A percentile compares a stretch with the other conserved stretches of the same genome.
Evolutionary conservation across 2,888 invertebrate species (phyloP).

Genomic region (Lithophane ornitopus): DNA sequence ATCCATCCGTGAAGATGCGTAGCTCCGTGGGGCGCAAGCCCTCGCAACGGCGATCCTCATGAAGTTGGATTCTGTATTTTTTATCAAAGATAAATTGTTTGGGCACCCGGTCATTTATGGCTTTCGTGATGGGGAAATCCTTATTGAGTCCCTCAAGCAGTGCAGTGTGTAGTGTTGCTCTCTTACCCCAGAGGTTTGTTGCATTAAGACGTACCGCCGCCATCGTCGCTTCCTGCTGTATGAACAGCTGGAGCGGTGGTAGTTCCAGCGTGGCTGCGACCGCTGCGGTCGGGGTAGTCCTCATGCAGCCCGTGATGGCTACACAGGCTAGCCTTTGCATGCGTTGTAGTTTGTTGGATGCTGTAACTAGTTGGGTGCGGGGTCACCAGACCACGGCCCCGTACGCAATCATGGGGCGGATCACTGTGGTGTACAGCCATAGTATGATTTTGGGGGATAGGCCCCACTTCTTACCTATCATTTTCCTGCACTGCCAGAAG

Average conservation of each 20-base stretch:
- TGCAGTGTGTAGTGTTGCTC: neutral
- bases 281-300: neutral
- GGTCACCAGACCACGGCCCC: too few relatives aligned
- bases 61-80: too few relatives aligned
- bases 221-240: neutral
- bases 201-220: neutral
- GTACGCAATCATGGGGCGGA: too few relatives aligned
- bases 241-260: neutral
- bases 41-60: too few relatives aligned
- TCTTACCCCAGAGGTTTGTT: neutral
- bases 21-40: too few relatives aligned
- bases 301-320: neutral
- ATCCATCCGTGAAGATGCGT: too few relatives aligned
- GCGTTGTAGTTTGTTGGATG: neutral
- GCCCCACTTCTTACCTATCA: too few relatives aligned
- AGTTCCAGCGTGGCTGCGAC: neutral
- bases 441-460: too few relatives aligned
- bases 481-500: too few relatives aligned
- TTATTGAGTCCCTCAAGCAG: neutral
- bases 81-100: neutral
- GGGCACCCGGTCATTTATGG: neutral
- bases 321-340: neutral
- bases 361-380: neutral
- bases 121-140: neutral
- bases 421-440: too few relatives aligned